These are phyloP conservation scores for Aleiodes leptofemur DNA, from an alignment of 2,888 invertebrate genomes.

Conservation along the genomic window DNA sequence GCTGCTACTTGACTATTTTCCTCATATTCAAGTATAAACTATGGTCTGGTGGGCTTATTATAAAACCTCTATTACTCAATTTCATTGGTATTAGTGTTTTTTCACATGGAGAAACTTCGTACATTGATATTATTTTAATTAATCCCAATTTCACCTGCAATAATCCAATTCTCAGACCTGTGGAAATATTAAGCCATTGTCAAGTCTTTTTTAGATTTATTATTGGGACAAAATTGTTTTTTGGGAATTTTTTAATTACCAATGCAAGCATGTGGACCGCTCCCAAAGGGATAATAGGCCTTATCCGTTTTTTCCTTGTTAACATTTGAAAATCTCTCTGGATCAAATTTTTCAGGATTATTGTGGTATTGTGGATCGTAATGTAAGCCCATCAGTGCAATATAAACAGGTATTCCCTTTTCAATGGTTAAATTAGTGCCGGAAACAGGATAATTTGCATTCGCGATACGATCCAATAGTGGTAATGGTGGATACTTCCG, in stretches of 20 bases:
- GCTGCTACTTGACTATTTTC: conserved; percentile 37
- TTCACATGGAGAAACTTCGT: conserved; percentile 59
- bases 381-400: conserved; percentile 71
- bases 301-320: conserved; percentile 64
- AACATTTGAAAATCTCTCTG: conserved; percentile 71
- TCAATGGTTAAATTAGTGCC: conserved; percentile 62
- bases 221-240: neutral
- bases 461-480: conserved; percentile 62
- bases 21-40: conserved; percentile 61
- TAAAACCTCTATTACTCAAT: conserved; percentile 57
- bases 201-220: too few species aligned
- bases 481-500: conserved; percentile 72
- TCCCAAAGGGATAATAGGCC: conserved; percentile 71
- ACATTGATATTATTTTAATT: conserved; percentile 60
- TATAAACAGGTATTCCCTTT: conserved; percentile 67
- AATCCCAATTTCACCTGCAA: conserved; percentile 67
- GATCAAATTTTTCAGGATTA: conserved; percentile 73
- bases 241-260: conserved; percentile 58
- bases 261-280: conserved; percentile 70
- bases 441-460: conserved; percentile 63
- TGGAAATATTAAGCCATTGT: neutral
- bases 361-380: conserved; percentile 71
- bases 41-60: conserved; percentile 53
- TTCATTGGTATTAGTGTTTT: conserved; percentile 61
- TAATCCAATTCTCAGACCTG: conserved; percentile 66